Base-by-base conservation (phyloP, 2,113 vertebrate species). In the Apistogramma diplotaenia region DNA sequence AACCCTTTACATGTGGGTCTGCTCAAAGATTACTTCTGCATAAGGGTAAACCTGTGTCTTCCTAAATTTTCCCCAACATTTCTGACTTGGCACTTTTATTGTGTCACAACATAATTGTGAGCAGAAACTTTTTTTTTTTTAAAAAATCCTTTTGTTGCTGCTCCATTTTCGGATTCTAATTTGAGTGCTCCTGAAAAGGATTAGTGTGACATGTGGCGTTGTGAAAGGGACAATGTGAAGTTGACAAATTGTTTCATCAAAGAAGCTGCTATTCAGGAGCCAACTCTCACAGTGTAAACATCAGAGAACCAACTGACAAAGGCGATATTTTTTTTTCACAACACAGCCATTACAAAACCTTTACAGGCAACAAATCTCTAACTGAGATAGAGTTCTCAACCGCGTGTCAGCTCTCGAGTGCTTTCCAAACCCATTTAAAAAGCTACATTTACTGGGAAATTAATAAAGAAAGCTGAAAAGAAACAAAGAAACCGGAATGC, bases 321-420 rank as follows among this genome's bases (percentile, higher is more conserved):
- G 40, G 49, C 49, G 29, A 12, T 12, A 3, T 13, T 18, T 11
- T 13, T 15, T 11, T 55, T 35, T 2, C 27, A 76, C 46, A 71
- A 29, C 16, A 19, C 9, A 0, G 16, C 65, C 21, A 77, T 74
- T 74, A 67, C 55, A 71, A 83, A 53, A 74, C 10, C 59, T 76
- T 83, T n/a, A 49, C 19, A 82, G 23, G 55, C 31, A 60, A 65
- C 27, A 88, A 75, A 75, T 74, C 65, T 16, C 40, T 83, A 37
- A 80, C 23, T 21, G 13, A 46, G 75, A 57, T 77, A 29, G 29
- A 12, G 71, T 11, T 75, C 31, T 60, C n/a, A 76, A 77, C 40
- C 10, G 49, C 25, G 65, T 40, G 54, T 82, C 58, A 70, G n/a
- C 37, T 71, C 15, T 65, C 11, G 8, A 81, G 72, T 75, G 67